Conservation (phyloP, 2,113 vertebrate species). For the Lamprotornis superbus region DNA sequence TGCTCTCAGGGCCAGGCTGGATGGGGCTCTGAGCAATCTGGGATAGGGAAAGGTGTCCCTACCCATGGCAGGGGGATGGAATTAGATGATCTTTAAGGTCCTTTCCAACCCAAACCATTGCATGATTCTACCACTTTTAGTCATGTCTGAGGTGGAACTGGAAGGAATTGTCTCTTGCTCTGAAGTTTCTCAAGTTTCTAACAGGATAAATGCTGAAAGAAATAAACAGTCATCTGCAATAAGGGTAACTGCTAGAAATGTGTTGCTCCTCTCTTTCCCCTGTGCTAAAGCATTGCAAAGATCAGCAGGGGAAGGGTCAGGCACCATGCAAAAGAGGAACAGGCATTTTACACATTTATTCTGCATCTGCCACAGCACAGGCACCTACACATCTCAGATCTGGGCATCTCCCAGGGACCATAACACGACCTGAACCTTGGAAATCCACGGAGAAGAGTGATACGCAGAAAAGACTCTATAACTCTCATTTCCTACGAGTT, state of each 20-base stretch:
- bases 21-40: background rate
- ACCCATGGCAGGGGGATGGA: background rate
- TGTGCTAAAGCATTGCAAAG: background rate
- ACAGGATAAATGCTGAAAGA: background rate
- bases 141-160: background rate
- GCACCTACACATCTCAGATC: background rate
- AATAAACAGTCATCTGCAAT: background rate
- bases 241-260: background rate
- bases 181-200: background rate
- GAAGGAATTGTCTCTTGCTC: background rate
- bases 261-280: background rate
- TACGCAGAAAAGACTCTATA: too few relatives aligned
- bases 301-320: background rate
- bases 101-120: background rate
- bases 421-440: fast-evolving
- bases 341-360: background rate
- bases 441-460: background rate
- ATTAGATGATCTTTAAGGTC: background rate
- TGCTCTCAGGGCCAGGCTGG: background rate
- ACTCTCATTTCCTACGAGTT: too few relatives aligned
- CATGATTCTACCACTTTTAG: background rate
- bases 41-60: background rate
- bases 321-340: background rate
- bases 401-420: fast-evolving
- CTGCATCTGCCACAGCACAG: background rate